phyloP scores from a whole-genome alignment of 2,888 invertebrate genomes.

The Odontomyia ornata region DNA sequence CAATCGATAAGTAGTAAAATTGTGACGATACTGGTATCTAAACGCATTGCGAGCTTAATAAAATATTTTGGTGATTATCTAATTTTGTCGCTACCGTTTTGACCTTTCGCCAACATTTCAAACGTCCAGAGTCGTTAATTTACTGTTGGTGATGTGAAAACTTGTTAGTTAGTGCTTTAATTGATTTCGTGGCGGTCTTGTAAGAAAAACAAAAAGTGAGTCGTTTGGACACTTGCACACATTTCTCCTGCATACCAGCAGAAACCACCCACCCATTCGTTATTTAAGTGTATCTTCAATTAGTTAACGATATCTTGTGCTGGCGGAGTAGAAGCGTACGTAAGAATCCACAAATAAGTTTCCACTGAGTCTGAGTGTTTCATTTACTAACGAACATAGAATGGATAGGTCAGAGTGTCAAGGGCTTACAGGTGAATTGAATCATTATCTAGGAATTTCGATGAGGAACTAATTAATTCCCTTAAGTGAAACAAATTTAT shows the following conservation, averaged over 20 bases:
- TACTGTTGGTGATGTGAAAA: constrained; percentile 2
- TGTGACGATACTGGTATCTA: neutral
- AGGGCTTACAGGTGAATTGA: no score
- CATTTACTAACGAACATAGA: neutral
- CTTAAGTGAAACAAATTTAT: no score
- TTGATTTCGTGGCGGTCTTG: neutral
- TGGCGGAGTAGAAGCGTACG: neutral
- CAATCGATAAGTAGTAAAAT: neutral
- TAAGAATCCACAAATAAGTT: constrained; percentile 8
- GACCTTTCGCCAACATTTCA: constrained; percentile 13
- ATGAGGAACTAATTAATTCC: no score
- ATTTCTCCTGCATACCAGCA: neutral
- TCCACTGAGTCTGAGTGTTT: neutral
- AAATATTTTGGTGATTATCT: neutral
- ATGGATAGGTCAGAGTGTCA: neutral
- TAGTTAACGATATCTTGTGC: constrained; percentile 3
- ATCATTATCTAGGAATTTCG: no score
- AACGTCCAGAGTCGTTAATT: neutral
- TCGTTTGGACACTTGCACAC: neutral
- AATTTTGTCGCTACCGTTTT: neutral
- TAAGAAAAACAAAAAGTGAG: neutral
- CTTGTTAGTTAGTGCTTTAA: neutral
- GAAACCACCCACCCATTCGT: neutral
- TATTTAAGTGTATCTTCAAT: neutral
- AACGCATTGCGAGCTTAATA: neutral